A percentile compares a stretch with the other conserved stretches of the same genome.
These are phyloP conservation scores for Oryzias melastigma DNA, from an alignment of 2,113 vertebrate species.

Conservation along the genomic window DNA sequence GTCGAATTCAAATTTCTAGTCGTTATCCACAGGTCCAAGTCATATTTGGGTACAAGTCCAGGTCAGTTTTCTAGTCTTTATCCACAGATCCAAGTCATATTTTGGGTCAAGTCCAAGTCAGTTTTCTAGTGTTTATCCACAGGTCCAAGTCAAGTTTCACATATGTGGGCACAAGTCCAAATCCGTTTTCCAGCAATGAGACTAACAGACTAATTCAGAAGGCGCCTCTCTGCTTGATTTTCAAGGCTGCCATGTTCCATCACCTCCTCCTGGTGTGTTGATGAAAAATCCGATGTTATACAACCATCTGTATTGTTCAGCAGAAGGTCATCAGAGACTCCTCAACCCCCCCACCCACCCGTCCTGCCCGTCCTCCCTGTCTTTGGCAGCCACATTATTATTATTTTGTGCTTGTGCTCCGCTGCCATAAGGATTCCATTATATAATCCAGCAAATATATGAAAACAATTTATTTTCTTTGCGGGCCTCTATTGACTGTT, in stretches of 20 bases:
- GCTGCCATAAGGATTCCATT: background rate
- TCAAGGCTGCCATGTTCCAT: background rate
- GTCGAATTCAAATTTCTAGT: too few species aligned
- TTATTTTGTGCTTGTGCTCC: background rate
- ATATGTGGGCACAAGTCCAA: background rate
- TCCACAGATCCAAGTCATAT: too few species aligned
- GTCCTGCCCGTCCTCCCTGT: background rate
- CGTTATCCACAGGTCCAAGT: too few species aligned
- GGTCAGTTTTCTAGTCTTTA: too few species aligned
- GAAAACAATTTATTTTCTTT: constrained; percentile 3
- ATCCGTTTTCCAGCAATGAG: too few species aligned
- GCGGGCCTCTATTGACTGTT: background rate
- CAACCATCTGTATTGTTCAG: background rate
- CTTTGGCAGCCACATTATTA: background rate
- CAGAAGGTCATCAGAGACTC: background rate
- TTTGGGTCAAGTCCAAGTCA: too few species aligned
- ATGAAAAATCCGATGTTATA: background rate
- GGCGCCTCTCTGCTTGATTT: background rate
- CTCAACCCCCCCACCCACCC: background rate
- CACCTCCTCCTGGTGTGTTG: background rate
- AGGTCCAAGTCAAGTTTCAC: background rate
- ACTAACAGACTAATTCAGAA: background rate
- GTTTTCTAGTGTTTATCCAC: too few species aligned
- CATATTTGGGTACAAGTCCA: too few species aligned
- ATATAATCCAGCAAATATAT: background rate